These are phyloP conservation scores for Chloroceryle inda DNA, from an alignment of 2,797 vertebrate genomes.

Conservation along the genomic window DNA sequence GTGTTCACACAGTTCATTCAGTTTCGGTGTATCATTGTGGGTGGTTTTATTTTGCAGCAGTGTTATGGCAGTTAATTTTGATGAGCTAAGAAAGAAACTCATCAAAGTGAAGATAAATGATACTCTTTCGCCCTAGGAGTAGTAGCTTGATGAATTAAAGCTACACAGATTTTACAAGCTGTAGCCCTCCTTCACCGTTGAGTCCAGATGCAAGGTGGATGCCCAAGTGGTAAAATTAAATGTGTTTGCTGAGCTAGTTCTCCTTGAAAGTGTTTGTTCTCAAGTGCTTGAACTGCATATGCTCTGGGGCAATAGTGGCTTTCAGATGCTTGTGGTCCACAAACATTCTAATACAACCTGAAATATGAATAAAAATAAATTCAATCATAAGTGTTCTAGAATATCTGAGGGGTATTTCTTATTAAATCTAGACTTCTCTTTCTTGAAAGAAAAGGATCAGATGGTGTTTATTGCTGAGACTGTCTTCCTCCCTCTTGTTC, in stretches of 20 bases:
- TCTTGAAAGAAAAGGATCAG: background rate
- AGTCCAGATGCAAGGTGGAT: background rate
- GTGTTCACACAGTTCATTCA: conserved; percentile 3
- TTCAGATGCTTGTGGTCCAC: background rate
- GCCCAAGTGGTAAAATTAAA: conserved; percentile 19
- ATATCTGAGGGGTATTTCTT: background rate
- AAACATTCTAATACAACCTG: background rate
- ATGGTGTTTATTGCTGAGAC: background rate
- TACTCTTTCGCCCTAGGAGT: background rate
- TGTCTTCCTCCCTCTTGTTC: background rate
- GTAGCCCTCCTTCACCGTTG: background rate
- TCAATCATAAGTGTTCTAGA: background rate
- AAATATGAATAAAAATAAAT: background rate
- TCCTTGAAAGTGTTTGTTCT: background rate
- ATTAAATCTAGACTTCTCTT: background rate
- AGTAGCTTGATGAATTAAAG: conserved; percentile 11
- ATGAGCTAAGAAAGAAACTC: conserved; percentile 15
- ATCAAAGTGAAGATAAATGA: background rate
- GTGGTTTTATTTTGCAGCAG: background rate
- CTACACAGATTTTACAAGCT: background rate
- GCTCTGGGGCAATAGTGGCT: background rate
- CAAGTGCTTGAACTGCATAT: background rate
- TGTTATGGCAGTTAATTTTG: background rate
- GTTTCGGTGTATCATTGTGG: background rate
- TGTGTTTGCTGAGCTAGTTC: background rate